A percentile compares a stretch with the other conserved stretches of the same genome.
Conservation (phyloP, 2,888 invertebrate genomes). For the Monopis laevigella region DNA sequence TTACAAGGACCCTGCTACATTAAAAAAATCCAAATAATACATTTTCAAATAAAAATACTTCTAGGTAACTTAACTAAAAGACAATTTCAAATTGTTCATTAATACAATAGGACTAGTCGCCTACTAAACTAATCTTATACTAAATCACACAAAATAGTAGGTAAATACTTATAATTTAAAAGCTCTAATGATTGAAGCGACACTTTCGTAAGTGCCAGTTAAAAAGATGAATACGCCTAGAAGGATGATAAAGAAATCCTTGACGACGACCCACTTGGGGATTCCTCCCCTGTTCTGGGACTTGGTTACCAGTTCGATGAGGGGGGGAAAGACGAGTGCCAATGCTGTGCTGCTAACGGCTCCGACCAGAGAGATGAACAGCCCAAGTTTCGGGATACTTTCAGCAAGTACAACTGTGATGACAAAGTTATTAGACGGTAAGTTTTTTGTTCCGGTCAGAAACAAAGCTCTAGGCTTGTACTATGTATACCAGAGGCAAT, state of each 20-base stretch:
- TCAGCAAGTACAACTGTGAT: constrained; percentile 84
- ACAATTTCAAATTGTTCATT: too few species aligned
- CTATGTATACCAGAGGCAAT: too few species aligned
- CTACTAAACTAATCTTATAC: too few species aligned
- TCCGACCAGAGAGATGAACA: constrained; percentile 92
- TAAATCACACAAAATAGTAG: too few species aligned
- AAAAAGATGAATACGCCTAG: constrained; percentile 76
- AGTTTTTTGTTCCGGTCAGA: too few species aligned
- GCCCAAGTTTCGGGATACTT: constrained; percentile 82
- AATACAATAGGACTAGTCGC: too few species aligned
- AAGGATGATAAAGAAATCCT: constrained; percentile 72
- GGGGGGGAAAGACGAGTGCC: constrained; percentile 88
- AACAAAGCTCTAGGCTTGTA: too few species aligned
- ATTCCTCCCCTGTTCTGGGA: constrained; percentile 68
- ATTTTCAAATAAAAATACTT: too few species aligned
- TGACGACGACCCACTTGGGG: constrained; percentile 48
- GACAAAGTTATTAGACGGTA: too few species aligned
- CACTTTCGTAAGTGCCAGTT: constrained; percentile 80
- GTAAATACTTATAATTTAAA: constrained; percentile 29
- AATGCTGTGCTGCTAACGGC: constrained; percentile 89
- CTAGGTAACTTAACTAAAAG: too few species aligned
- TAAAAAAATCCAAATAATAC: too few species aligned
- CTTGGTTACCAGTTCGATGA: constrained; percentile 80
- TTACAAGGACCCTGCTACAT: too few species aligned
- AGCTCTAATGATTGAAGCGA: constrained; percentile 67